These are phyloP conservation scores for Chymomyza procnemis DNA, from an alignment of 2,888 invertebrate genomes.

Conservation along the genomic window DNA sequence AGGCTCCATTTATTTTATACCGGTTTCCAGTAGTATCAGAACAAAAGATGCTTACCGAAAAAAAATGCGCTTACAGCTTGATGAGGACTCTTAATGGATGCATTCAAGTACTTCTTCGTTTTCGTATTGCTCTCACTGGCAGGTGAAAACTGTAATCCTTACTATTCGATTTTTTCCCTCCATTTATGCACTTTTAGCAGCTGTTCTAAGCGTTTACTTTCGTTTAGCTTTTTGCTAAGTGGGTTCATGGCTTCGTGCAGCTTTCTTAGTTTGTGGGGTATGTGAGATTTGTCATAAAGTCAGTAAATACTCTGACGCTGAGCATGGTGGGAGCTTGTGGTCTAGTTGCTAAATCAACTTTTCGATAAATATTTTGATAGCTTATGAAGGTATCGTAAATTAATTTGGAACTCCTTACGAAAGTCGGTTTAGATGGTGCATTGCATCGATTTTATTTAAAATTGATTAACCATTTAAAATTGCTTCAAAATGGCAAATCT, in stretches of 20 bases:
- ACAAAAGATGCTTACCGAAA: neutral
- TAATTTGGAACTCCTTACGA: no score
- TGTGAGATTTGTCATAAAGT: neutral
- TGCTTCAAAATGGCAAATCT: no score
- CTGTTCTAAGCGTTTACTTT: slow-evolving; percentile 31
- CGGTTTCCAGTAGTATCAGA: neutral
- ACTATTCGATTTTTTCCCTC: neutral
- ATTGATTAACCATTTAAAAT: no score
- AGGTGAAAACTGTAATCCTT: neutral
- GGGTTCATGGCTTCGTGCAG: neutral
- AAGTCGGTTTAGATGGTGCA: no score
- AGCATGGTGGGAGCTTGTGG: neutral
- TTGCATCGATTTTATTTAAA: no score
- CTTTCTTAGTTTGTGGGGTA: neutral
- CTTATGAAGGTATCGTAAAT: no score
- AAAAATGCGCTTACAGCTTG: neutral
- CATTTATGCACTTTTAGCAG: neutral
- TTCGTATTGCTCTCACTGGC: neutral
- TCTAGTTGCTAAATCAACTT: no score
- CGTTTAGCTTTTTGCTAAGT: slow-evolving; percentile 31
- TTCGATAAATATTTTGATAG: no score
- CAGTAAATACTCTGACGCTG: neutral
- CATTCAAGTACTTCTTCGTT: neutral
- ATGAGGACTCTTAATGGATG: neutral
- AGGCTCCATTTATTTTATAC: neutral